These are phyloP conservation scores for Enteromius treurensis DNA, from an alignment of 2,797 vertebrate species.

Conservation along the genomic window DNA sequence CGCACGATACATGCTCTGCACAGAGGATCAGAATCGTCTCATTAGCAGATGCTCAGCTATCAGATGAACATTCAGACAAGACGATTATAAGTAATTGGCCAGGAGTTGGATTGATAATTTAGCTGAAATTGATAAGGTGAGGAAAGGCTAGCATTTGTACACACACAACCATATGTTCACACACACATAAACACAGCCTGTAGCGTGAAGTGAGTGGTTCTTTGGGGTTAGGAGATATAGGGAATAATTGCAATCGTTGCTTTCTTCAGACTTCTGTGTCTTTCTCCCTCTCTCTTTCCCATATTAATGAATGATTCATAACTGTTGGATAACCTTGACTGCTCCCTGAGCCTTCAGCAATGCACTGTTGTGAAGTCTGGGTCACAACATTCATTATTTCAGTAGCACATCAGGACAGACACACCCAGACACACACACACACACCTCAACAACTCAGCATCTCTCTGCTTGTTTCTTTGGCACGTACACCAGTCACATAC, in stretches of 20 bases:
- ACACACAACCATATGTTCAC: conserved; percentile 1
- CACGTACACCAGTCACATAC: conserved; percentile 14
- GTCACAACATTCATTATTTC: conserved; percentile 73
- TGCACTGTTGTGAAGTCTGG: conserved; percentile 67
- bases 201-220: conserved; percentile 11
- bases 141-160: neutral
- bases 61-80: conserved; percentile 28
- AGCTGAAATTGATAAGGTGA: conserved; percentile 23
- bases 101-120: conserved; percentile 34
- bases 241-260: conserved; percentile 35
- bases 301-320: conserved; percentile 74
- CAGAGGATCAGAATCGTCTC: conserved; percentile 24
- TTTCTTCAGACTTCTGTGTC: conserved; percentile 26
- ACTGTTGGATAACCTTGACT: conserved; percentile 73
- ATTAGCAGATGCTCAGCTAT: conserved; percentile 37
- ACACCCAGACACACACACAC: conserved; percentile 68
- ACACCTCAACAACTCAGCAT: neutral
- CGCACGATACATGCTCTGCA: conserved; percentile 34
- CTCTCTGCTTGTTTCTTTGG: neutral
- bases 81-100: conserved; percentile 37
- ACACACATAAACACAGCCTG: neutral
- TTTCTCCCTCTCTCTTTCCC: conserved; percentile 33
- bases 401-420: conserved; percentile 65
- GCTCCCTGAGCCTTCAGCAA: conserved; percentile 62
- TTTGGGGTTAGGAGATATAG: neutral